Conservation (phyloP, 1,140 invertebrate genomes). For the Myzus persicae region DNA sequence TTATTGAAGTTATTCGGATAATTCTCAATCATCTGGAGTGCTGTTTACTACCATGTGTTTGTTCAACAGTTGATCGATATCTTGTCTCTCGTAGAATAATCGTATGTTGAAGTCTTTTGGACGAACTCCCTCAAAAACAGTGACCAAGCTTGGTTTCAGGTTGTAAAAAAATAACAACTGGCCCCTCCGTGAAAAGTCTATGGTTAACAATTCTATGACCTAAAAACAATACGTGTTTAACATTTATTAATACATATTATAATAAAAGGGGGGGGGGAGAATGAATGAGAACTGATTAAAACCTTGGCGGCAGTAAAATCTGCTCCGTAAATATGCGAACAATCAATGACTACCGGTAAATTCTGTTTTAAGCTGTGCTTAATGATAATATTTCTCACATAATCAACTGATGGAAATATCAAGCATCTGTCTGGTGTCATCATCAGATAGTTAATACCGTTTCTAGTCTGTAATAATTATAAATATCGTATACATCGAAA, state of each 20-base stretch:
- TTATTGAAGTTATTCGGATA: not conserved
- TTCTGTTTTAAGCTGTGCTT: slow-evolving; percentile 76
- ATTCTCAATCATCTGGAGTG: not conserved
- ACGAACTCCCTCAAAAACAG: slow-evolving; percentile 77
- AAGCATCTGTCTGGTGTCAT: slow-evolving; percentile 84
- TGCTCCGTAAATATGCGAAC: slow-evolving; percentile 81
- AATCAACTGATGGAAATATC: slow-evolving; percentile 88
- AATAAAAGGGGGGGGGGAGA: not conserved
- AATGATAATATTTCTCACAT: slow-evolving; percentile 80
- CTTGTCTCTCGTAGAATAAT: slow-evolving; percentile 74
- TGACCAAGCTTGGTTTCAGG: slow-evolving; percentile 79
- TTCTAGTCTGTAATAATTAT: slow-evolving; percentile 57
- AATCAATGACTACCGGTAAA: slow-evolving; percentile 82
- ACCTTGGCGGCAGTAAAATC: slow-evolving; percentile 83
- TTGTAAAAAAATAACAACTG: slow-evolving; percentile 83
- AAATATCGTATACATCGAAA: not conserved
- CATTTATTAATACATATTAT: too few species aligned
- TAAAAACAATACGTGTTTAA: slow-evolving; percentile 49
- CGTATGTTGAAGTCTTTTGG: slow-evolving; percentile 74
- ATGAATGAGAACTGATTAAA: slow-evolving; percentile 66
- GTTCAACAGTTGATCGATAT: slow-evolving; percentile 73
- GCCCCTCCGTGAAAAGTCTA: slow-evolving; percentile 75
- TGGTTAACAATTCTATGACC: slow-evolving; percentile 66
- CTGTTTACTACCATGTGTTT: not conserved
- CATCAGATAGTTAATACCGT: slow-evolving; percentile 77